These are phyloP conservation scores for Panthera tigris DNA, from an alignment of 2,113 vertebrate genomes.

Conservation along the genomic window DNA sequence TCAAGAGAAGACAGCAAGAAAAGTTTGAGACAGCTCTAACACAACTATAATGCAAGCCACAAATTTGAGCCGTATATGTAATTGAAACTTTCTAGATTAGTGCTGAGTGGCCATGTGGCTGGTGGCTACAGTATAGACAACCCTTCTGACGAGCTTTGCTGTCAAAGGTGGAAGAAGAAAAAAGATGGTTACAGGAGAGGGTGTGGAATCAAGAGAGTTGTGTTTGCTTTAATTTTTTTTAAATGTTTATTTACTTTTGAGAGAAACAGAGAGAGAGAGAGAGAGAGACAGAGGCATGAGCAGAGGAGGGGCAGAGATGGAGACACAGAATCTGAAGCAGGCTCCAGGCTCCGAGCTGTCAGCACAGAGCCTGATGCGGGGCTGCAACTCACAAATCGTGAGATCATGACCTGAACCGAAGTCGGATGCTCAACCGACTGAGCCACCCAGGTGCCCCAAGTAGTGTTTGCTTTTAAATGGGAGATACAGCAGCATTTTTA, in stretches of 20 bases:
- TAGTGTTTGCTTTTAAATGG: neutral
- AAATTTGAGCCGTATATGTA: neutral
- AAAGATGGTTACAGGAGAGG: neutral
- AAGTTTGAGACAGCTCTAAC: neutral
- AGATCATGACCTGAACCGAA: too few relatives aligned
- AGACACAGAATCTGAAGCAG: too few relatives aligned
- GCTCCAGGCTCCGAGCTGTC: too few relatives aligned
- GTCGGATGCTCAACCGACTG: too few relatives aligned
- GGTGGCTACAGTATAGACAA: neutral
- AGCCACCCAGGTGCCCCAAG: too few relatives aligned
- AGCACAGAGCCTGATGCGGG: too few relatives aligned
- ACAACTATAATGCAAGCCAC: neutral
- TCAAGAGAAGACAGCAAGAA: neutral
- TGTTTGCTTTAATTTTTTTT: neutral
- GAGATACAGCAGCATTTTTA: neutral
- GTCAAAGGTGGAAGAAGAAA: neutral
- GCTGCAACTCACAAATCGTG: too few relatives aligned
- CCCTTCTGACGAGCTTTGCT: neutral
- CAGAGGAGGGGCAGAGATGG: too few relatives aligned
- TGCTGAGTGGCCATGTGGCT: neutral
- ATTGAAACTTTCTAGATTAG: neutral
- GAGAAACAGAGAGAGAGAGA: too few relatives aligned
- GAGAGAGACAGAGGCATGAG: too few relatives aligned
- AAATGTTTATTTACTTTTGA: too few relatives aligned
- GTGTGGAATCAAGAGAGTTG: neutral